Conservation (phyloP, 2,888 invertebrate species). For the Drosophila fulvimacula region DNA sequence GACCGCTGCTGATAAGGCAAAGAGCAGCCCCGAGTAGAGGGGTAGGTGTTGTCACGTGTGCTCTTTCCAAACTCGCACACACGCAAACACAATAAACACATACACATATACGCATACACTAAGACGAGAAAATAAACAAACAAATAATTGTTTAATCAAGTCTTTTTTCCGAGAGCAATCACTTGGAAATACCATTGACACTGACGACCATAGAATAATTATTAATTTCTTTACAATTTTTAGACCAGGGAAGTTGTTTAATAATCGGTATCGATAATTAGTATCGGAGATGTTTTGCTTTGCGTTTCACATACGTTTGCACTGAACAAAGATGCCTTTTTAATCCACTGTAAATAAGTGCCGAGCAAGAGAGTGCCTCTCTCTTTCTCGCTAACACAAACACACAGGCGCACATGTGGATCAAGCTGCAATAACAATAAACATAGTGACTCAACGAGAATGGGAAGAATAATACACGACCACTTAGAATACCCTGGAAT, state of each 20-base stretch:
- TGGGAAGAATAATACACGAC: background rate
- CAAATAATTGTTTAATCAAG: background rate
- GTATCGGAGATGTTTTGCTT: background rate
- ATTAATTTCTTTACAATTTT: background rate
- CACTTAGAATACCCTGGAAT: constrained; percentile 15
- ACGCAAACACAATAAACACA: constrained; percentile 2
- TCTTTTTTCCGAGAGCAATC: background rate
- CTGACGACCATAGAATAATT: background rate
- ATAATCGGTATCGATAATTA: background rate
- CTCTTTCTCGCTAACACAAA: constrained; percentile 7
- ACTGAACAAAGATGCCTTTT: background rate
- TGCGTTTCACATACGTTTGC: background rate
- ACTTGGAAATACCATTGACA: background rate
- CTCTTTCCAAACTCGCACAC: constrained; percentile 31
- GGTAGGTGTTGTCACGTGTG: constrained; percentile 72
- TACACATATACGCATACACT: constrained; percentile 1
- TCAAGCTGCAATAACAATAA: constrained; percentile 61
- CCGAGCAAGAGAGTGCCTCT: background rate
- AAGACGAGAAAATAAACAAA: too few relatives aligned
- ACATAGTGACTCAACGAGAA: constrained; percentile 42
- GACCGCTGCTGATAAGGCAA: constrained; percentile 36
- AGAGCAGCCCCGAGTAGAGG: constrained; percentile 37
- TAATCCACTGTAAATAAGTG: background rate
- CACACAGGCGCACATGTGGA: constrained; percentile 50
- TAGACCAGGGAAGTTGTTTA: background rate